phyloP scores from a whole-genome alignment of 2,888 invertebrate species.

The Rhamphomyia laevipes region DNA sequence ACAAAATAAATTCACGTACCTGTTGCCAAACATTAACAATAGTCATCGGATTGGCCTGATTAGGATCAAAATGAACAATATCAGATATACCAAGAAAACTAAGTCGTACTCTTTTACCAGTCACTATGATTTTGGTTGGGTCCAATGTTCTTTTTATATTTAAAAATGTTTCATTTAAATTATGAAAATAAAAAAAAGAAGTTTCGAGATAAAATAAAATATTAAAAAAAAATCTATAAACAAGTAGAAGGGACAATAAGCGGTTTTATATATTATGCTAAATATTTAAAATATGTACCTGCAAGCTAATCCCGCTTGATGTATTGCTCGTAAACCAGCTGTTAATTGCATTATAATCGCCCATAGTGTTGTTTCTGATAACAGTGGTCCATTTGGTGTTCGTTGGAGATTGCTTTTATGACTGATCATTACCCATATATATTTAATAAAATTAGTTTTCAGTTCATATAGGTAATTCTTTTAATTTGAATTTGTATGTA shows the following conservation, averaged over 20 bases:
- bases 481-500: too few relatives aligned
- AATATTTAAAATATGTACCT: slow-evolving; percentile 34
- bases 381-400: slow-evolving; percentile 54
- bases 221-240: too few relatives aligned
- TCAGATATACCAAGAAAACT: slow-evolving; percentile 74
- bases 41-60: slow-evolving; percentile 50
- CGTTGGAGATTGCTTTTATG: slow-evolving; percentile 38
- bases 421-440: slow-evolving; percentile 19
- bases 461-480: too few relatives aligned
- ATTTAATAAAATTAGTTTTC: too few relatives aligned
- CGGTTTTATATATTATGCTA: too few relatives aligned
- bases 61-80: slow-evolving; percentile 63
- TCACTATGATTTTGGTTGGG: slow-evolving; percentile 81
- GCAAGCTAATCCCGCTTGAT: slow-evolving; percentile 55
- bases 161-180: too few relatives aligned
- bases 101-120: slow-evolving; percentile 65
- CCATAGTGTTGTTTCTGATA: slow-evolving; percentile 91
- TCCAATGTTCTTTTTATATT: slow-evolving; percentile 57
- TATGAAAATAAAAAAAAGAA: too few relatives aligned
- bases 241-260: too few relatives aligned
- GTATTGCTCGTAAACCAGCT: slow-evolving; percentile 83
- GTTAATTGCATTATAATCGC: slow-evolving; percentile 91
- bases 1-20: slow-evolving; percentile 18
- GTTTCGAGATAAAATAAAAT: too few relatives aligned
- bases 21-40: slow-evolving; percentile 60